Percentiles rank a stretch among this genome's conserved stretches.
Conservation (phyloP, 2,113 vertebrate species). For the Scomber colias region DNA sequence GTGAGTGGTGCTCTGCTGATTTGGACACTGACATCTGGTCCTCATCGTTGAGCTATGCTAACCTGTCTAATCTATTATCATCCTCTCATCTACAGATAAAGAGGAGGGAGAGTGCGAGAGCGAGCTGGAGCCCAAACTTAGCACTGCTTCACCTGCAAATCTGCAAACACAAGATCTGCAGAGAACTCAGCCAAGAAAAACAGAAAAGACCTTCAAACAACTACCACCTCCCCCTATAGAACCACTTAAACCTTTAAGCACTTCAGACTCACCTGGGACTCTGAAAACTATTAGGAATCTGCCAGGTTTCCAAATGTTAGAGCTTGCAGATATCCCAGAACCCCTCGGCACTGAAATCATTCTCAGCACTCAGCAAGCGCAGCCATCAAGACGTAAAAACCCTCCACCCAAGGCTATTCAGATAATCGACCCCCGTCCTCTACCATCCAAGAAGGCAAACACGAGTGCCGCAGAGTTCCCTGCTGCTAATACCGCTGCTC, state of each 20-base stretch:
- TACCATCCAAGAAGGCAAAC: slow-evolving; percentile 71
- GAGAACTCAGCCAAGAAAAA: not conserved
- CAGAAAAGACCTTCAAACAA: not conserved
- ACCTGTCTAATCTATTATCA: not conserved
- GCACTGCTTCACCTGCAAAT: slow-evolving; percentile 1
- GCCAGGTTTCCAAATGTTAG: not conserved
- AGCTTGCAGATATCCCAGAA: slow-evolving; percentile 46
- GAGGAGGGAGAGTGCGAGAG: slow-evolving; percentile 73
- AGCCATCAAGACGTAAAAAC: slow-evolving; percentile 53
- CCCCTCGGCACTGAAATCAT: slow-evolving; percentile 75
- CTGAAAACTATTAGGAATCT: not conserved
- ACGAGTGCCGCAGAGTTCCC: slow-evolving; percentile 10
- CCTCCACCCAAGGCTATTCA: slow-evolving; percentile 74
- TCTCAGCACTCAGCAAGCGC: slow-evolving; percentile 86
- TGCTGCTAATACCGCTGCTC: not conserved
- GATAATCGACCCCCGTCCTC: slow-evolving; percentile 85
- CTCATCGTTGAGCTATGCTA: not conserved
- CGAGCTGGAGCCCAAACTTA: not conserved
- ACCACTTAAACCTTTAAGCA: slow-evolving; percentile 1
- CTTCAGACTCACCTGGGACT: not conserved
- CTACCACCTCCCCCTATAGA: not conserved
- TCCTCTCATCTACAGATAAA: slow-evolving; percentile 87
- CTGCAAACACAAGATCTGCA: not conserved
- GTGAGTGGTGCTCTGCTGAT: slow-evolving; percentile 75
- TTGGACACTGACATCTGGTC: not conserved